Evolutionary conservation across 2,888 invertebrate genomes (phyloP).

Genomic region (Hetaerina titia): DNA sequence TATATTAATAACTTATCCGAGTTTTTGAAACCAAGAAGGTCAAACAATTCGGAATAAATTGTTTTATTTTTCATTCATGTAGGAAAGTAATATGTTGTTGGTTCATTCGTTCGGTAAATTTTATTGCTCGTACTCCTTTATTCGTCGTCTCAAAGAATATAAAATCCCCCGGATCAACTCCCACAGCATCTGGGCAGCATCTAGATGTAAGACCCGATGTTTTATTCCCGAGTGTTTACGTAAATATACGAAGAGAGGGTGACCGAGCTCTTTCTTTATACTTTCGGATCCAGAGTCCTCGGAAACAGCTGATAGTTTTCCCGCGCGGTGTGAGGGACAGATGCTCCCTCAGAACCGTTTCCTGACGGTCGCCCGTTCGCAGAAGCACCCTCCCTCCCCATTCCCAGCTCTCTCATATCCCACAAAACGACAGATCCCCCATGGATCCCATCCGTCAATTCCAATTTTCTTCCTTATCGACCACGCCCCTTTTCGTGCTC

Average conservation of each 20-base stretch:
- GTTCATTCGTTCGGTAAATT: too few relatives aligned
- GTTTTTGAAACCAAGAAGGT: too few relatives aligned
- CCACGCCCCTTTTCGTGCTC: neutral
- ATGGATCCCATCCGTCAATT: neutral
- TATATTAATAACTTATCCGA: too few relatives aligned
- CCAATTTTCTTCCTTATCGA: neutral
- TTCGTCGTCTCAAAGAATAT: neutral
- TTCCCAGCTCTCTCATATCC: neutral
- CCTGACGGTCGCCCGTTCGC: neutral
- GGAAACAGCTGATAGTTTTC: constrained; percentile 29
- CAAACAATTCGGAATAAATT: too few relatives aligned
- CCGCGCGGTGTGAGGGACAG: constrained; percentile 7
- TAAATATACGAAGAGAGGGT: neutral
- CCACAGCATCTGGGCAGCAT: neutral
- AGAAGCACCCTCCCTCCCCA: neutral
- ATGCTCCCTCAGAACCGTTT: neutral
- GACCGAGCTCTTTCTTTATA: neutral
- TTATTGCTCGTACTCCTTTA: neutral
- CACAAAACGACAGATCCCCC: neutral
- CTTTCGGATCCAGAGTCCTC: neutral
- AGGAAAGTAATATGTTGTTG: too few relatives aligned
- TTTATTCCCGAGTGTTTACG: neutral
- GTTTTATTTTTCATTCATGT: too few relatives aligned
- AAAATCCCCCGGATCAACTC: neutral
- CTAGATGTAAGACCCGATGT: neutral